Conservation (phyloP, 1,140 invertebrate species). For the Cephus cinctus region DNA sequence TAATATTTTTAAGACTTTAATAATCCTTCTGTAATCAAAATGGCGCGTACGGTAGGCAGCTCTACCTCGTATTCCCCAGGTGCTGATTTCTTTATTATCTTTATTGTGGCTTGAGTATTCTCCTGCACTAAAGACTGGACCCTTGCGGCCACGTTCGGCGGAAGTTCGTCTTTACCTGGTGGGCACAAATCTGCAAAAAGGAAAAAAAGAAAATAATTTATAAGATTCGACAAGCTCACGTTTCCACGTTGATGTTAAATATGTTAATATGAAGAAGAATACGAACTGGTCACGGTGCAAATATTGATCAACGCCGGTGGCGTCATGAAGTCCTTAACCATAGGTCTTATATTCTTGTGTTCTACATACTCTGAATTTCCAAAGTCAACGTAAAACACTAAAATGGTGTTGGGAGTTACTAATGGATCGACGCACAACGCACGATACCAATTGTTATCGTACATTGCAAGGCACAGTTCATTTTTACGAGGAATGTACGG, state of each 20-base stretch:
- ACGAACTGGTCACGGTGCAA: slow-evolving; percentile 38
- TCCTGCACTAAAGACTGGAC: neutral
- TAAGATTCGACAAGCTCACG: neutral
- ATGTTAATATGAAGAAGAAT: slow-evolving; percentile 10
- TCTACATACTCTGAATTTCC: slow-evolving; percentile 36
- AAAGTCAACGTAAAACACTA: slow-evolving; percentile 42
- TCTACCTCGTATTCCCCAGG: neutral
- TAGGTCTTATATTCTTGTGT: slow-evolving; percentile 40
- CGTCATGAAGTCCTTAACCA: slow-evolving; percentile 39
- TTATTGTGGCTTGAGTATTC: slow-evolving; percentile 1
- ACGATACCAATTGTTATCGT: slow-evolving; percentile 33
- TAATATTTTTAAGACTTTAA: too few relatives aligned
- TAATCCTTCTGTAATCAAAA: too few relatives aligned
- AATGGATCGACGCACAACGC: slow-evolving; percentile 28
- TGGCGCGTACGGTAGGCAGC: neutral
- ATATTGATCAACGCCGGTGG: slow-evolving; percentile 25
- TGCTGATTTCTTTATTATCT: too few relatives aligned
- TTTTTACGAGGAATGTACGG: slow-evolving; percentile 43
- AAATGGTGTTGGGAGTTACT: slow-evolving; percentile 7
- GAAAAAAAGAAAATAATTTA: neutral
- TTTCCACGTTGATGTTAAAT: slow-evolving; percentile 5
- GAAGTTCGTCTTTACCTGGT: too few relatives aligned
- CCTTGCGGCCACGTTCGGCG: too few relatives aligned
- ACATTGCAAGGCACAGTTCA: slow-evolving; percentile 46
- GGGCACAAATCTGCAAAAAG: too few relatives aligned